phyloP scores from a whole-genome alignment of 2,888 invertebrate genomes.

The Boloria euphrosyne region DNA sequence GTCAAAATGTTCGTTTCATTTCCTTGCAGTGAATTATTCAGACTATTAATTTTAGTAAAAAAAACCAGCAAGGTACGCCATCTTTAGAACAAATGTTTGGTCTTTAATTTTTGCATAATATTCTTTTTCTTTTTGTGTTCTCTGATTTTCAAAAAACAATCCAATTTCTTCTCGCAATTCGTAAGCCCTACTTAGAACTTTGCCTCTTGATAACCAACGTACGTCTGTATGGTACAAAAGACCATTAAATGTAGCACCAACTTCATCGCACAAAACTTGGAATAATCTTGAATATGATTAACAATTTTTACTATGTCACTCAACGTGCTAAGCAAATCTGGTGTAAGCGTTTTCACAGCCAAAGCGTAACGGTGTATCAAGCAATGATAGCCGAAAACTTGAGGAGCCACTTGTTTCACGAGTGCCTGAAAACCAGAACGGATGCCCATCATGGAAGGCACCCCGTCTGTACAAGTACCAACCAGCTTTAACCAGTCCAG shows the following conservation, averaged over 20 bases:
- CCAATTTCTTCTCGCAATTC: constrained; percentile 37
- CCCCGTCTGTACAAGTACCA: constrained; percentile 42
- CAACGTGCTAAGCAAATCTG: constrained; percentile 39
- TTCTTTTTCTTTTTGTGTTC: constrained; percentile 34
- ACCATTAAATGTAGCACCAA: constrained; percentile 38
- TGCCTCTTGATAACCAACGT: constrained; percentile 36
- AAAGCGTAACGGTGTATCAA: constrained; percentile 39
- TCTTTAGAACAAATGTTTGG: constrained; percentile 26
- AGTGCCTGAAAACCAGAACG: constrained; percentile 44
- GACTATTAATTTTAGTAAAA: too few species aligned
- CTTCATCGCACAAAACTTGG: constrained; percentile 39
- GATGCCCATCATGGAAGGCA: constrained; percentile 42
- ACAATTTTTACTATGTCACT: constrained; percentile 42
- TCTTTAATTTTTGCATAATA: constrained; percentile 33
- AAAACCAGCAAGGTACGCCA: constrained; percentile 23
- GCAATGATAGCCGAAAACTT: constrained; percentile 40
- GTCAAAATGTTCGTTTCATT: constrained; percentile 35
- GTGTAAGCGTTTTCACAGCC: constrained; percentile 36
- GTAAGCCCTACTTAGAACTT: constrained; percentile 39
- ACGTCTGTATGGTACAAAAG: constrained; percentile 40
- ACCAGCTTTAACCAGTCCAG: constrained; percentile 43
- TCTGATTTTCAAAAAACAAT: constrained; percentile 35
- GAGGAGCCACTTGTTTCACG: constrained; percentile 44
- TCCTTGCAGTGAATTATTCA: constrained; percentile 32
- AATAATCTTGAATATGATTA: constrained; percentile 39